Base-by-base conservation (phyloP, 2,888 invertebrate species). In the Cheilosia variabilis region DNA sequence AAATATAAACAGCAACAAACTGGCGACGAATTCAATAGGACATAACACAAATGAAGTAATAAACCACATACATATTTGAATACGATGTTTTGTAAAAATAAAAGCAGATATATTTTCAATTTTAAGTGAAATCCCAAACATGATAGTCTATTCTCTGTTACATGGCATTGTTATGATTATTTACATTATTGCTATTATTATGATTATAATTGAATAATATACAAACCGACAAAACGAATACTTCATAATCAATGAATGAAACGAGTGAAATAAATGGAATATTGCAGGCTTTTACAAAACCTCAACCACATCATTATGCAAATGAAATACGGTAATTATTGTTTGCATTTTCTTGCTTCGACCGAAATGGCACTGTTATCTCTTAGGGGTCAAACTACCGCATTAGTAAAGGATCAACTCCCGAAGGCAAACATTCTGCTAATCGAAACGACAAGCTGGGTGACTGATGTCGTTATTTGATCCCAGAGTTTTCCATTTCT, bases 21-120 rank as follows among this genome's bases (percentile, higher is more conserved):
- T 76, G 76, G 76, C 77, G 80, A 86, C 80, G 77, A 80, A 81
- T 77, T 72, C 71, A 73, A 71, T 60, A 79, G 68, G 65, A 75
- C 63, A 83, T 50, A 69, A 53, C 19, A 62, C 53, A 47, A 37
- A 79, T 58, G 63, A 79, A 75, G 71, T 75, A 75, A 69, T 55
- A 41, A 45, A 62, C n/a, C 41, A 63, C 7, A 66, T 19, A 65
- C 55, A 37, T 72, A 78, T 78, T 83, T 84, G 73, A 75, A 69
- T 78, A 69, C 66, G 22, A 77, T 24, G 52, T 65, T 66, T 73
- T 73, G 17, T 69, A 53, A 10, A 66, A 34, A 69, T 37, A 65
- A 22, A 50, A 19, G 17, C 6, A 37, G 10, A 75, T 52, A 69
- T 75, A 50, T 60, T 65, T 79, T 66, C 69, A 53, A 55, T 47